These are phyloP conservation scores for Formicarius rufipectus DNA, from an alignment of 2,113 vertebrate species.

Conservation along the genomic window DNA sequence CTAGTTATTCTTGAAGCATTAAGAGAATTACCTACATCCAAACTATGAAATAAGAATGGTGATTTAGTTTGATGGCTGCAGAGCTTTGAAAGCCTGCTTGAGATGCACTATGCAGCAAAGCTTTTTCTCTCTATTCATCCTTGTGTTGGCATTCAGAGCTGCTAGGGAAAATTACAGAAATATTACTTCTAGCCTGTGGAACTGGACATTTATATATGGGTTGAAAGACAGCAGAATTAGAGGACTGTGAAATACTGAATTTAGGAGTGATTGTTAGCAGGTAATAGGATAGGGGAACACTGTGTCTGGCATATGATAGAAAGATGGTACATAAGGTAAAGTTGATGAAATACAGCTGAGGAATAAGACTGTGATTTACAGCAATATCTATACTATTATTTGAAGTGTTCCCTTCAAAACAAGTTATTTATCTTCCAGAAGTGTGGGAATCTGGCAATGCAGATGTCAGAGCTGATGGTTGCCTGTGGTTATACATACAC, in stretches of 20 bases:
- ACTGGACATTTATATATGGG: background rate
- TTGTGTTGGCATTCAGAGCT: background rate
- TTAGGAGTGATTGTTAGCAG: background rate
- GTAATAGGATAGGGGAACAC: background rate
- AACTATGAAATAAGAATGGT: background rate
- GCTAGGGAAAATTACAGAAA: background rate
- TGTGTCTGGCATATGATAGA: background rate
- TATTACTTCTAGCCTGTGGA: background rate
- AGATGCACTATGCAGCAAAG: background rate
- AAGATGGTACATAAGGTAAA: background rate
- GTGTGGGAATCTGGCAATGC: background rate
- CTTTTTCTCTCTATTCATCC: background rate
- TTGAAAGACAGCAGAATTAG: constrained; percentile 24
- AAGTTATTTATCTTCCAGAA: constrained; percentile 39
- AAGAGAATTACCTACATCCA: background rate
- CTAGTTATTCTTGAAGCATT: background rate
- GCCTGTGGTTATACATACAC: background rate
- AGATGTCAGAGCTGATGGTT: constrained; percentile 21
- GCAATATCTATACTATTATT: constrained; percentile 29
- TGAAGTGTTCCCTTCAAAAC: constrained; percentile 32
- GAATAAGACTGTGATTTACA: constrained; percentile 31
- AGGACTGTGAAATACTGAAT: background rate
- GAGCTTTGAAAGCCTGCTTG: background rate
- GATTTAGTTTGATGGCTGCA: background rate
- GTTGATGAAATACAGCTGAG: background rate